Evolutionary conservation across 1,140 invertebrate genomes (phyloP), one percentile per base, ranked within the genome.

Genomic region (Lerema accius): DNA sequence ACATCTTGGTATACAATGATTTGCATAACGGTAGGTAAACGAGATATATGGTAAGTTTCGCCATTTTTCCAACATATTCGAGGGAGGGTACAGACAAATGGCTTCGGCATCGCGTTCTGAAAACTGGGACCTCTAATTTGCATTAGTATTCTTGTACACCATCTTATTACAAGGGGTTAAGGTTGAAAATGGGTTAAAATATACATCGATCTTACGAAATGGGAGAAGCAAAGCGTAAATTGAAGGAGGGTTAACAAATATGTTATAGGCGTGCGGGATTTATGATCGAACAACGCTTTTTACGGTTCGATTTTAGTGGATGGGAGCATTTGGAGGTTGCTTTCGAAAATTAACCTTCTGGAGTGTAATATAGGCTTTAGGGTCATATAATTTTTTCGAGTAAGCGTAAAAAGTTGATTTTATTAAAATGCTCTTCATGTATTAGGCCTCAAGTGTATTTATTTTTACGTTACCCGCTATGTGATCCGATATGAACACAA

Each of bases 41-140:
- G 80, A 87, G 80, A 81, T 80, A 78, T 63, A 87, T 82, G 70
- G 71, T 63, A 63, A 59, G 66, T 79, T 77, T 69, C 66, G 73
- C 67, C 67, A 62, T 65, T 66, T 59, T 65, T 67, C 59, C 64
- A 84, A 84, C 81, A 87, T 87, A 87, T 85, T 85, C 79, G 69
- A 71, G 69, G 73, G 66, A 75, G 65, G 70, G 78, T 84, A 65
- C 69, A 78, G 80, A 86, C 78, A 86, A 86, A 86, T 84, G 75
- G 73, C 73, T 73, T 69, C 53, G 63, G 69, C 74, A 69, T 73
- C 69, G 69, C 67, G 65, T 60, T 67, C 65, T 76, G 71, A 76
- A 84, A 73, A 81, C 63, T 71, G 68, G 67, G 19, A 62, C 70
- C 69, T 71, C 70, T 76, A 78, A 81, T 81, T 79, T 83, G 69